Evolutionary conservation across 2,888 invertebrate species (phyloP), one percentile per base, ranked within the genome.

Genomic region (Pheosia tremula): DNA sequence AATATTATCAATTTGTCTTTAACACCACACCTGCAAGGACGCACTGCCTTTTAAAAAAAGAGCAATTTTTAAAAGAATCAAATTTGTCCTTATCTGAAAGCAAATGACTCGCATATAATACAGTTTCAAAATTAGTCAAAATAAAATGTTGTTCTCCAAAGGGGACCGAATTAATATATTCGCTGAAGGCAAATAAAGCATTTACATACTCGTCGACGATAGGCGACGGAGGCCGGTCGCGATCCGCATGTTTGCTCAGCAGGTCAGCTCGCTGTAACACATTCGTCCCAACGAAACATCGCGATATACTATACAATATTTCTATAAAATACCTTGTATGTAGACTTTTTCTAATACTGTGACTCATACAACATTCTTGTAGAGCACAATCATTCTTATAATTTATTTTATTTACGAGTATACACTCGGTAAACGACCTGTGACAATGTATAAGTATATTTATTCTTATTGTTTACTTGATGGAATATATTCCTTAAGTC

Each of bases 171-270:
- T 71, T 55, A 72, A 72, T 69, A 66, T 66, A 63, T 68, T 69
- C 57, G n/a, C 54, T 57, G 41, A 57, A 58, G 58, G 60, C 60
- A 62, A 62, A 64, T 57, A 24, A 61, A 41, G 52, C 68, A 74
- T 67, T 71, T 71, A 62, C 65, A 68, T 71, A 71, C 68, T 60
- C 37, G 53, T 53, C n/a, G 5, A 62, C 59, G 62, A 61, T 63
- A 63, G 66, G 63, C 75, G 64, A 53, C 50, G 59, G 63, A 60
- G 55, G 38, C 56, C 49, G 38, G 56, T 56, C 39, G 1, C 5
- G 62, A 65, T 66, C 56, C 59, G 62, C 60, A 9, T 74, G 72
- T 74, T 77, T 74, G 64, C 50, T 56, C 77, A 75, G 77, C 66
- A 39, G 68, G 69, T 64, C 24, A 24, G 11, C 11, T 64, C 37